Percentiles rank a stretch among this genome's conserved stretches.
Conservation (phyloP, 2,888 invertebrate species). For the Campaea margaritaria region DNA sequence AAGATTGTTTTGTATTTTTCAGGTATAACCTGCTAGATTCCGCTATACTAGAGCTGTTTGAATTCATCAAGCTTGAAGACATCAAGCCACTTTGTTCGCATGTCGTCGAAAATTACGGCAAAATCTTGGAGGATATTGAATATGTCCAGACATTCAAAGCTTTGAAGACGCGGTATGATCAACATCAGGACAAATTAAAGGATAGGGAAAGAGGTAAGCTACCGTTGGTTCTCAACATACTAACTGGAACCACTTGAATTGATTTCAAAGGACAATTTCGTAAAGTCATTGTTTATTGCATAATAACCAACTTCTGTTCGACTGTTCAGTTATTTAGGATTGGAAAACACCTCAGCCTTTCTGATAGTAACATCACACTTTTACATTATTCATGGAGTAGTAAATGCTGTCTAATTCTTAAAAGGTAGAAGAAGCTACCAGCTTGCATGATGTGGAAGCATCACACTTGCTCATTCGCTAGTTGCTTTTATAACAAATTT, state of each 20-base stretch:
- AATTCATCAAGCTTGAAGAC: conserved; percentile 98
- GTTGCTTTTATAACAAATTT: background rate
- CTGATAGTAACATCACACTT: no score
- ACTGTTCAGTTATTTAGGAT: no score
- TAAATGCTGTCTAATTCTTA: no score
- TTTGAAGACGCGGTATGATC: conserved; percentile 94
- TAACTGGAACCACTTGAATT: no score
- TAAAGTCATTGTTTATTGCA: no score
- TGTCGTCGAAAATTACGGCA: conserved; percentile 98
- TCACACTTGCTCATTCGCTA: background rate
- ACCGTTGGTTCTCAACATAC: background rate
- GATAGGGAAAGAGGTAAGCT: conserved; percentile 90
- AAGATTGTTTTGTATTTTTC: conserved; percentile 47
- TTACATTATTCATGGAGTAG: no score
- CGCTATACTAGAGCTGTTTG: conserved; percentile 99
- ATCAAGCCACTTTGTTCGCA: conserved; percentile 96
- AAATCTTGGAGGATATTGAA: conserved; percentile 96
- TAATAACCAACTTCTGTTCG: no score
- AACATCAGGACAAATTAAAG: conserved; percentile 95
- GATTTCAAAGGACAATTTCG: no score
- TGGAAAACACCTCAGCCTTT: no score
- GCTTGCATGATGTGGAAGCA: no score
- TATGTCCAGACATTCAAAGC: conserved; percentile 99
- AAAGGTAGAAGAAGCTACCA: no score
- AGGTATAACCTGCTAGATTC: conserved; percentile 99